A percentile compares a stretch with the other conserved stretches of the same genome.
Conservation (phyloP, 2,888 invertebrate genomes). For the Macrophya alboannulata region DNA sequence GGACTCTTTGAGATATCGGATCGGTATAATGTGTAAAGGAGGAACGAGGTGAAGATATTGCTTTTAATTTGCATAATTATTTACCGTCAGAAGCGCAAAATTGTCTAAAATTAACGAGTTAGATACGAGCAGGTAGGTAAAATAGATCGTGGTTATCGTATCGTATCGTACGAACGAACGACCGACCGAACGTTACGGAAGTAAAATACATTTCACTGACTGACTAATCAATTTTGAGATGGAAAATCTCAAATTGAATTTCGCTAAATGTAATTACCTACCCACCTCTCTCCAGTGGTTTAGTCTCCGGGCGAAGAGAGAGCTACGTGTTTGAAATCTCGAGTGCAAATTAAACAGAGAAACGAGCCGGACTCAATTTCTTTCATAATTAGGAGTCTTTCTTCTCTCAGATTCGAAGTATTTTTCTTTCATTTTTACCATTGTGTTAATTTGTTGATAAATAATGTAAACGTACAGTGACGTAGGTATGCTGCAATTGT, state of each 20-base stretch:
- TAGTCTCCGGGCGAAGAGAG: constrained; percentile 20
- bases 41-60: not conserved
- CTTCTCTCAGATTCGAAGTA: not conserved
- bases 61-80: constrained; percentile 19
- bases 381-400: constrained; percentile 14
- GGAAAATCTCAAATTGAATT: constrained; percentile 51
- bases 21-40: not conserved
- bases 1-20: not conserved
- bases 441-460: not conserved
- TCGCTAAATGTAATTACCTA: constrained; percentile 33
- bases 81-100: constrained; percentile 34
- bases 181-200: constrained; percentile 7
- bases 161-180: not conserved
- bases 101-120: constrained; percentile 26
- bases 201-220: constrained; percentile 36
- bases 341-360: constrained; percentile 48
- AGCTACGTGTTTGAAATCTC: constrained; percentile 46
- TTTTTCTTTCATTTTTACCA: not conserved
- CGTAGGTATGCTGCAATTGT: too few species aligned
- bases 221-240: constrained; percentile 47
- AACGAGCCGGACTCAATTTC: constrained; percentile 33
- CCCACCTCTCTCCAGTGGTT: constrained; percentile 21
- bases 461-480: too few species aligned
- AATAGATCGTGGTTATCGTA: not conserved
- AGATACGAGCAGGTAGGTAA: not conserved